Percentiles rank a stretch among this genome's conserved stretches.
phyloP scores from a whole-genome alignment of 2,113 vertebrate genomes.

The Chroicocephalus ridibundus region DNA sequence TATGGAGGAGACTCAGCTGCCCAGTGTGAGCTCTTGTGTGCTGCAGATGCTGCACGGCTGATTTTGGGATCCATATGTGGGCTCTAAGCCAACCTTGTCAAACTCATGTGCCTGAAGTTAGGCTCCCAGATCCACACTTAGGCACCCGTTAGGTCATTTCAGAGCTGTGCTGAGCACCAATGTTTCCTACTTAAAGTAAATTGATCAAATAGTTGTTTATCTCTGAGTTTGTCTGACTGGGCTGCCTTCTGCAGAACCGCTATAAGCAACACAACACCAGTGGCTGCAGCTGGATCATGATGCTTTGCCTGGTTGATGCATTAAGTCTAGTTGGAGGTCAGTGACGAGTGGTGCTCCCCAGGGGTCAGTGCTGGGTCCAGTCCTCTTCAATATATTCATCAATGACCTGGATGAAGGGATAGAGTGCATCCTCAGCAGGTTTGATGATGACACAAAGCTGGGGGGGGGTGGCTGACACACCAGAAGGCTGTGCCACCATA shows the following conservation, averaged over 20 bases:
- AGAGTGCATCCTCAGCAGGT: too few relatives aligned
- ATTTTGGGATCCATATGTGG: not conserved
- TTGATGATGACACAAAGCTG: too few relatives aligned
- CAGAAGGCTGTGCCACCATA: too few relatives aligned
- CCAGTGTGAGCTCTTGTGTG: rapidly evolving
- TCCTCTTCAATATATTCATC: too few relatives aligned
- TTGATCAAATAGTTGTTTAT: not conserved
- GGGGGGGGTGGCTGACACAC: too few relatives aligned
- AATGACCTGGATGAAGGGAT: too few relatives aligned
- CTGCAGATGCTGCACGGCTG: not conserved
- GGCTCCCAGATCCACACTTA: not conserved
- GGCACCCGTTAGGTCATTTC: not conserved
- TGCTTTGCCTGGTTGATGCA: not conserved
- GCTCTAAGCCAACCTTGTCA: not conserved
- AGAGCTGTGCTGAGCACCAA: not conserved
- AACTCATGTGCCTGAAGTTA: not conserved
- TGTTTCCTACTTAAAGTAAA: not conserved
- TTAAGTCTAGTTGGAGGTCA: not conserved
- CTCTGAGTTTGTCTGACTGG: not conserved
- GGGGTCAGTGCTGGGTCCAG: too few relatives aligned
- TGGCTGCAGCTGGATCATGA: rapidly evolving
- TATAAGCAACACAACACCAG: not conserved
- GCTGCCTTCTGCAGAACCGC: not conserved
- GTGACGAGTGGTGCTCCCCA: too few relatives aligned
- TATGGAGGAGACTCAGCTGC: not conserved